Percentiles rank a stretch among this genome's conserved stretches.
Evolutionary conservation across 2,888 invertebrate genomes (phyloP).

Genomic region (Liodrosophila aerea): DNA sequence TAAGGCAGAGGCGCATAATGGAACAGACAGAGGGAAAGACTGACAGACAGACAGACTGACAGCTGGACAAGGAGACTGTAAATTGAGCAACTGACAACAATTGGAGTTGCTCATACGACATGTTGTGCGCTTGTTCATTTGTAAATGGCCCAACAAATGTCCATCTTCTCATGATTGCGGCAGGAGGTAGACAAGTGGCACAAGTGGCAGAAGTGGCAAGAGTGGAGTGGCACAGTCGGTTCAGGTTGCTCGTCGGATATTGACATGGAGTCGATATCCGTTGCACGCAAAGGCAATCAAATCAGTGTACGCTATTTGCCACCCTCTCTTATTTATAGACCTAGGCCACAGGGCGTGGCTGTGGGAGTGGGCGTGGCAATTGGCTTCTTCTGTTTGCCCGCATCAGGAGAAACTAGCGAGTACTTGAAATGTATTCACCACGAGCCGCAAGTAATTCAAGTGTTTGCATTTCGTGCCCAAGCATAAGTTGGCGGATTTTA

Average conservation of each 20-base stretch:
- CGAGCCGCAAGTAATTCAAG: constrained; percentile 17
- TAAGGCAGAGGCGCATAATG: background rate
- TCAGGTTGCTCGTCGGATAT: constrained; percentile 23
- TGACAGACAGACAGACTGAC: constrained; percentile 2
- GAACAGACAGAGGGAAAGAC: background rate
- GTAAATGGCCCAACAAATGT: constrained; percentile 50
- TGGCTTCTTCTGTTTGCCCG: constrained; percentile 17
- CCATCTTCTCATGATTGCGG: constrained; percentile 37
- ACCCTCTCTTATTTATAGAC: constrained; percentile 32
- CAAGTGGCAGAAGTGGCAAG: too few relatives aligned
- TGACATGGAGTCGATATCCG: constrained; percentile 39
- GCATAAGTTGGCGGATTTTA: constrained; percentile 33
- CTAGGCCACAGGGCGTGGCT: background rate
- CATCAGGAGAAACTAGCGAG: background rate
- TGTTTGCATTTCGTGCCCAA: constrained; percentile 35
- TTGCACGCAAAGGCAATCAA: constrained; percentile 50
- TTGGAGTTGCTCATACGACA: constrained; percentile 28
- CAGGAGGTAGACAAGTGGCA: too few relatives aligned
- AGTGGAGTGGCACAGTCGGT: background rate
- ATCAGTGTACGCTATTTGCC: constrained; percentile 45
- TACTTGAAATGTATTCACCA: background rate
- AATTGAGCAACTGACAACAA: constrained; percentile 44
- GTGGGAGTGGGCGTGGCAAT: constrained; percentile 9
- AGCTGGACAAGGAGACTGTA: background rate
- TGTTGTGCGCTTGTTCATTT: constrained; percentile 18